phyloP scores from a whole-genome alignment of 2,888 invertebrate genomes.

The Cephus pulcher region DNA sequence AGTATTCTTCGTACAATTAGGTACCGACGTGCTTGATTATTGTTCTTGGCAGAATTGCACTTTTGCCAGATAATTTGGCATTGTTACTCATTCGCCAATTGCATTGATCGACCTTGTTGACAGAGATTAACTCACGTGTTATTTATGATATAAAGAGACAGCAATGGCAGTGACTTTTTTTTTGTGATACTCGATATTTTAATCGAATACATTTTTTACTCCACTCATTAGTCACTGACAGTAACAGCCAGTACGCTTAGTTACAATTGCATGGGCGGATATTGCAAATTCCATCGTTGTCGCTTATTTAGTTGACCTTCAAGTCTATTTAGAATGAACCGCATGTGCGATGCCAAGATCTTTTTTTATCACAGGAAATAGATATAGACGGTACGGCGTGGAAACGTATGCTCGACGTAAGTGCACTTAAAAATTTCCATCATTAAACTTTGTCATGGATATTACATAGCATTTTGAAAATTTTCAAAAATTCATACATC shows the following conservation, averaged over 20 bases:
- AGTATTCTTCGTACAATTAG: not conserved
- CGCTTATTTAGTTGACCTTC: not conserved
- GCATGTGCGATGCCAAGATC: not conserved
- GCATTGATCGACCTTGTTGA: not conserved
- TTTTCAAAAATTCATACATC: not conserved
- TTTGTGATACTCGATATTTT: not conserved
- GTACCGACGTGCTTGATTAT: not conserved
- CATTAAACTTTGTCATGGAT: not conserved
- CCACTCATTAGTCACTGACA: not conserved
- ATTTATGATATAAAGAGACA: not conserved
- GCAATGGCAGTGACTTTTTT: not conserved
- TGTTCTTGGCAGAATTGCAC: not conserved
- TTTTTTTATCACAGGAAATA: not conserved
- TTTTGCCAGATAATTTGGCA: not conserved
- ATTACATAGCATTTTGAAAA: not conserved
- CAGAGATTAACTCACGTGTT: not conserved
- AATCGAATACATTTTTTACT: not conserved
- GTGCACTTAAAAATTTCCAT: not conserved
- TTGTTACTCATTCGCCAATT: not conserved
- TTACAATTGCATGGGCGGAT: not conserved
- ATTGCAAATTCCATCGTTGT: not conserved
- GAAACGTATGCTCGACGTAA: not conserved
- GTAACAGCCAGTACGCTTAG: not conserved
- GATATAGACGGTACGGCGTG: not conserved
- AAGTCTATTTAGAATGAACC: not conserved